Base-by-base conservation (phyloP, 2,797 vertebrate genomes). In the Echeneis naucrates region DNA sequence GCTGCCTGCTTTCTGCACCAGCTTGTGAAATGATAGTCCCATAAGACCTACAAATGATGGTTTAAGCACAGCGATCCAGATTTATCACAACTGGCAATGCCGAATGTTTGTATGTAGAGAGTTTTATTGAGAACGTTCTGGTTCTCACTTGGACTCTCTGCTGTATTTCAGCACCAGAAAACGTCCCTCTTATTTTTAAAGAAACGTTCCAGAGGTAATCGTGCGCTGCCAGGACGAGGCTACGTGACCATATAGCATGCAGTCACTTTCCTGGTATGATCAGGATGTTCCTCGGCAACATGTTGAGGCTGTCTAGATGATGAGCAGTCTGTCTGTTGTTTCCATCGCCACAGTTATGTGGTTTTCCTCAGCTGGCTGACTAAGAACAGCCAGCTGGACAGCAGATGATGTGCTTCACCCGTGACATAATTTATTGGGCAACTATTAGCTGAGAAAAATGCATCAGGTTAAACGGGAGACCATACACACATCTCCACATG, bases 201-300 rank as follows among this genome's bases (percentile, higher is more conserved):
- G 47, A 47, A 47, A 70, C 73, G 33, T 81, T 87, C 70, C 63
- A 78, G 64, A 19, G 26, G 9, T 27, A 23, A 58, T 37, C 3
- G 5, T 47, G 23, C 10, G 30, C 51, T 80, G 71, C 74, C 67
- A 70, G 54, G 52, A 62, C 27, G n/a, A 17, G 26, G 37, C 81
- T 79, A 76, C 35, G 63, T 86, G 84, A 86, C 74, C 2, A 8
- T 47, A 16, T 33, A 57, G 47, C 26, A 72, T 81, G 48, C 42
- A 55, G 59, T 89, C 77, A 80, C 69, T 44, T 63, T 66, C 53
- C 57, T 58, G 80, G 81, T 66, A 87, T 89, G 90, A 84, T 74
- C 68, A 78, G 56, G 77, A 83, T 81, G 82, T 86, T 87, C 75
- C 70, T 80, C 63, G 14, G 59, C 19, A 75, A 52, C 69, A 61